These are phyloP conservation scores for Abrostola tripartita DNA, from an alignment of 2,888 invertebrate species.

Conservation along the genomic window DNA sequence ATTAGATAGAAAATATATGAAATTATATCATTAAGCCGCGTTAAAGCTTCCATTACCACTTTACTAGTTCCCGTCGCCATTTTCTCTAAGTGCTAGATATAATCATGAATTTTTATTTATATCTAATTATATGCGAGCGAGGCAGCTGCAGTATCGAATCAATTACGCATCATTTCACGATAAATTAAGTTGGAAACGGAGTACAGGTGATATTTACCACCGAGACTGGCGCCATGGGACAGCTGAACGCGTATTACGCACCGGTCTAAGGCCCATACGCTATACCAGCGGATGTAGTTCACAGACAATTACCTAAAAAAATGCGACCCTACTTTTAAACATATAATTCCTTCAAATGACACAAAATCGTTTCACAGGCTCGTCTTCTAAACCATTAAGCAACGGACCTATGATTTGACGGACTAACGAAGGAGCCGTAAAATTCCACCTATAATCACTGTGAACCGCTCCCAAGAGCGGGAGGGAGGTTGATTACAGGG, in stretches of 20 bases:
- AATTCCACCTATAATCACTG: constrained; percentile 82
- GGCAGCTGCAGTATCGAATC: constrained; percentile 59
- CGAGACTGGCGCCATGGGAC: constrained; percentile 59
- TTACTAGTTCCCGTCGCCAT: constrained; percentile 22
- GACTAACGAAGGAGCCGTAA: constrained; percentile 84
- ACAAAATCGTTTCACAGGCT: constrained; percentile 75
- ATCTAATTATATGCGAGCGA: constrained; percentile 51
- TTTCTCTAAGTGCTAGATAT: constrained; percentile 41
- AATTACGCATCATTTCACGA: constrained; percentile 62
- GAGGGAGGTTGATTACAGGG: constrained; percentile 81
- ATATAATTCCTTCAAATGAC: constrained; percentile 77
- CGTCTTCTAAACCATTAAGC: constrained; percentile 72
- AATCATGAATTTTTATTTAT: constrained; percentile 49
- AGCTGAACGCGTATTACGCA: constrained; percentile 57
- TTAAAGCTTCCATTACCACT: constrained; percentile 33
- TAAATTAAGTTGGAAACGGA: constrained; percentile 54
- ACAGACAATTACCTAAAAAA: constrained; percentile 76
- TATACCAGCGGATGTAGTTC: constrained; percentile 60
- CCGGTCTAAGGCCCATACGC: constrained; percentile 26
- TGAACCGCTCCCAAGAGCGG: constrained; percentile 72
- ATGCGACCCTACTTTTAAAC: constrained; percentile 59
- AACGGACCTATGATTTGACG: constrained; percentile 84
- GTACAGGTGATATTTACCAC: constrained; percentile 63
- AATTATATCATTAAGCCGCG: constrained; percentile 14
- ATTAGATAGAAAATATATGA: constrained; percentile 18